Evolutionary conservation across 2,113 vertebrate species (phyloP).

Genomic region (Xyliphius kryptos): DNA sequence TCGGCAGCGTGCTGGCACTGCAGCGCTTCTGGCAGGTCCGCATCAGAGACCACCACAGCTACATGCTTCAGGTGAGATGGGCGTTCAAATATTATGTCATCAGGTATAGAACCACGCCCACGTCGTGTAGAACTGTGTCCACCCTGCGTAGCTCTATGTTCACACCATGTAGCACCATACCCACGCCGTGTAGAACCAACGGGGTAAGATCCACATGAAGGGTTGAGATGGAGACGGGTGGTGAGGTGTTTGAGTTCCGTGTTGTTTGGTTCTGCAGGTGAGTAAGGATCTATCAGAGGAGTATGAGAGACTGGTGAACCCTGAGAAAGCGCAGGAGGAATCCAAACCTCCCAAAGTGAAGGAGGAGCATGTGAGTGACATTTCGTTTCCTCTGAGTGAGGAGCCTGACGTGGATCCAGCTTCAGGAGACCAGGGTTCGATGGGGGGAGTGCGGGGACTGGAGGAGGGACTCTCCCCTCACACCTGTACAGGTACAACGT

Average conservation of each 20-base stretch:
- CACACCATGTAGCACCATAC: too few relatives aligned
- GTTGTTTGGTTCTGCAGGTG: slow-evolving; percentile 63
- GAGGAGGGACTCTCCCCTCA: slow-evolving; percentile 90
- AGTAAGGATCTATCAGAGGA: slow-evolving; percentile 94
- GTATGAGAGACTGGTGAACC: slow-evolving; percentile 91
- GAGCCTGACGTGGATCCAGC: slow-evolving; percentile 83
- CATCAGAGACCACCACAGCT: slow-evolving; percentile 95
- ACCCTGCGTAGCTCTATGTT: not conserved
- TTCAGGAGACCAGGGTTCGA: slow-evolving; percentile 87
- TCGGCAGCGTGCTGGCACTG: slow-evolving; percentile 87
- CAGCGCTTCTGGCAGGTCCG: slow-evolving; percentile 97
- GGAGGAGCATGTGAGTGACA: slow-evolving; percentile 87
- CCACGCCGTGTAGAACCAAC: too few relatives aligned
- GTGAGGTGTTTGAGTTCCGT: too few relatives aligned
- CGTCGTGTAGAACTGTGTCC: not conserved
- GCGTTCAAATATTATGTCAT: too few relatives aligned
- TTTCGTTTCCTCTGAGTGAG: slow-evolving; percentile 85
- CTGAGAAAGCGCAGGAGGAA: slow-evolving; percentile 89
- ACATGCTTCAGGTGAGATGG: slow-evolving; percentile 94
- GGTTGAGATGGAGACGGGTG: too few relatives aligned
- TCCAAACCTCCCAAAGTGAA: slow-evolving; percentile 90
- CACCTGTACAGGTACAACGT: slow-evolving; percentile 68
- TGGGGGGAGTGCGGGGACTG: slow-evolving; percentile 82
- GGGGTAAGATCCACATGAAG: too few relatives aligned
- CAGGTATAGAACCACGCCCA: too few relatives aligned